Evolutionary conservation across 2,797 vertebrate species (phyloP).

Genomic region (Dallia pectoralis): DNA sequence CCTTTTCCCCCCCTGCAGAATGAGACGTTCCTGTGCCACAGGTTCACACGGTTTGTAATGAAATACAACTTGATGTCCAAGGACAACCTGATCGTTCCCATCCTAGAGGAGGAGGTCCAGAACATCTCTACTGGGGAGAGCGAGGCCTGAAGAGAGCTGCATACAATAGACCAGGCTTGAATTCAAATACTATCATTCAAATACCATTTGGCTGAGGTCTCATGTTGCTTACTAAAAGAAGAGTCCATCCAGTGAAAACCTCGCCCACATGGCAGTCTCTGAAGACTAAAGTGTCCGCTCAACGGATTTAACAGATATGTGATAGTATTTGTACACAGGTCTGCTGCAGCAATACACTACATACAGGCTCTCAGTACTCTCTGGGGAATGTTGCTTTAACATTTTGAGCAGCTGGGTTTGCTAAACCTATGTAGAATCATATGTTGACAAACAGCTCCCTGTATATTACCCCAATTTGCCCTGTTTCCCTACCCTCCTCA

Average conservation of each 20-base stretch:
- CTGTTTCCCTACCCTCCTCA: constrained; percentile 16
- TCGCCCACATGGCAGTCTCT: not conserved
- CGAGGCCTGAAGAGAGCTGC: constrained; percentile 80
- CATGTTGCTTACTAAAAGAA: not conserved
- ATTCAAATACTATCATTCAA: constrained; percentile 9
- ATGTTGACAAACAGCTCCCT: constrained; percentile 56
- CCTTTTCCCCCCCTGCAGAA: constrained; percentile 71
- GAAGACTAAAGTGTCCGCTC: not conserved
- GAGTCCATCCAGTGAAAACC: not conserved
- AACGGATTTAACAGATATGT: not conserved
- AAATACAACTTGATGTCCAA: constrained; percentile 99
- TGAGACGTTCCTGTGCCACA: constrained; percentile 98
- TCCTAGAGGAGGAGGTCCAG: constrained; percentile 93
- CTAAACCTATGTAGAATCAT: constrained; percentile 50
- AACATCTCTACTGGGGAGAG: constrained; percentile 83
- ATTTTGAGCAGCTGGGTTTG: constrained; percentile 64
- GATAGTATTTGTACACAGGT: not conserved
- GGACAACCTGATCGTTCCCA: constrained; percentile 99
- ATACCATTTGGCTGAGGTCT: constrained; percentile 7
- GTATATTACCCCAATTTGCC: constrained; percentile 52
- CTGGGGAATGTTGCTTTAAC: constrained; percentile 37
- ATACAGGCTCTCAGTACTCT: constrained; percentile 45
- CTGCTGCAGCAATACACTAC: constrained; percentile 47
- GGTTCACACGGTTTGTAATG: constrained; percentile 98
- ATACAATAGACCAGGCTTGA: constrained; percentile 28